These are phyloP conservation scores for Nasua narica DNA, from an alignment of 2,797 vertebrate genomes.

Conservation along the genomic window DNA sequence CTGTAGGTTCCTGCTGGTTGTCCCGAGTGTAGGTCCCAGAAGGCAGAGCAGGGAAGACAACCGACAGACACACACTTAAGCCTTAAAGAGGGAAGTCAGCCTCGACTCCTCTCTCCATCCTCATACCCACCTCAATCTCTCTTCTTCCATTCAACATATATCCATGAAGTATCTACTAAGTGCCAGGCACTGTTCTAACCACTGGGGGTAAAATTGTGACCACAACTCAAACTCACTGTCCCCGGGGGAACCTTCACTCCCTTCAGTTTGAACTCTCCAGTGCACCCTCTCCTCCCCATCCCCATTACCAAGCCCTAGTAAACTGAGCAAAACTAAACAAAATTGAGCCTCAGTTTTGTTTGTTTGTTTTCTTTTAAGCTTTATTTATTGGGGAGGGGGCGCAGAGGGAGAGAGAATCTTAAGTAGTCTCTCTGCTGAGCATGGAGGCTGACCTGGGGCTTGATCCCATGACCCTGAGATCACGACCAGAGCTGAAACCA, in stretches of 20 bases:
- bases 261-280: not conserved
- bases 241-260: not conserved
- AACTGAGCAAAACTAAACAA: no score
- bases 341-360: not conserved
- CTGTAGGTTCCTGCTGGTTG: not conserved
- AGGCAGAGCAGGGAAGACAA: not conserved
- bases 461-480: not conserved
- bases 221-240: not conserved
- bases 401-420: not conserved
- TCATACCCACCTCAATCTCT: not conserved
- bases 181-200: not conserved
- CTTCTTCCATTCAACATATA: not conserved
- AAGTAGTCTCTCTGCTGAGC: not conserved
- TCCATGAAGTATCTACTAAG: not conserved
- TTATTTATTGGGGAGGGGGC: not conserved
- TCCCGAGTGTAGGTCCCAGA: not conserved
- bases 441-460: not conserved
- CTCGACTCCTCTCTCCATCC: not conserved
- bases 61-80: not conserved
- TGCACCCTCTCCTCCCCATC: not conserved
- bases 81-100: not conserved
- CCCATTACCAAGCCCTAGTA: not conserved
- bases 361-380: not conserved
- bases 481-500: not conserved
- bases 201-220: not conserved